phyloP scores from a whole-genome alignment of 2,113 vertebrate species.

The Limanda limanda region DNA sequence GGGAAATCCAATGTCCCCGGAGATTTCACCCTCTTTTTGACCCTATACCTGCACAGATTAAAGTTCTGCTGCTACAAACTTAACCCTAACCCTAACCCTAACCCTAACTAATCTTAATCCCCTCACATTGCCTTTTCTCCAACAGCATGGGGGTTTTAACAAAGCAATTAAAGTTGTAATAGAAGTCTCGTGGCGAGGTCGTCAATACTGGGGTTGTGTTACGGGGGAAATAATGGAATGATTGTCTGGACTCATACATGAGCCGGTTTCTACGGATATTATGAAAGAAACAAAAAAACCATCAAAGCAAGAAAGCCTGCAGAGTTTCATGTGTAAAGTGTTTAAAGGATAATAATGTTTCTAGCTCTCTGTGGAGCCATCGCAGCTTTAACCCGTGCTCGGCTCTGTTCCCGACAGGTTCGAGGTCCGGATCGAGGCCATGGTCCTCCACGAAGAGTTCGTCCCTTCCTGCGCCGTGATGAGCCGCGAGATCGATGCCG shows the following conservation, averaged over 20 bases:
- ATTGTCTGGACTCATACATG: not conserved
- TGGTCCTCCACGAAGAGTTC: conserved; percentile 94
- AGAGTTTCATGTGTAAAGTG: too few species aligned
- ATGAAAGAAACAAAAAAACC: not conserved
- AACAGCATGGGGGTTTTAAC: not conserved
- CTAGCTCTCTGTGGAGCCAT: too few species aligned
- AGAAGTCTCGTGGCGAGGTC: not conserved
- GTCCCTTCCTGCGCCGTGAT: conserved; percentile 88
- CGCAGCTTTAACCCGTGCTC: not conserved
- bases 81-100: too few species aligned
- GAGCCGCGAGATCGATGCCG: conserved; percentile 87
- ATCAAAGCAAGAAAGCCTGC: not conserved
- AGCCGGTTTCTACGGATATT: not conserved
- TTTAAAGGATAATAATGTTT: too few species aligned
- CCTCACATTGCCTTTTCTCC: not conserved
- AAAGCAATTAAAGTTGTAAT: not conserved
- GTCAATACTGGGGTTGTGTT: not conserved
- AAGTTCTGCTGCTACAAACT: too few species aligned
- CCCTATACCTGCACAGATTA: too few species aligned
- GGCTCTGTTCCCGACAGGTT: conserved; percentile 82
- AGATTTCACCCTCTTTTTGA: too few species aligned
- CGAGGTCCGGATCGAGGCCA: conserved; percentile 93
- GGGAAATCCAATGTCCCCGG: too few species aligned
- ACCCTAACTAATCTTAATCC: not conserved
- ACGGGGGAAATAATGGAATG: not conserved